Base-by-base conservation (phyloP, 92 coral and sea anemone species). In the Heteractis magnifica region DNA sequence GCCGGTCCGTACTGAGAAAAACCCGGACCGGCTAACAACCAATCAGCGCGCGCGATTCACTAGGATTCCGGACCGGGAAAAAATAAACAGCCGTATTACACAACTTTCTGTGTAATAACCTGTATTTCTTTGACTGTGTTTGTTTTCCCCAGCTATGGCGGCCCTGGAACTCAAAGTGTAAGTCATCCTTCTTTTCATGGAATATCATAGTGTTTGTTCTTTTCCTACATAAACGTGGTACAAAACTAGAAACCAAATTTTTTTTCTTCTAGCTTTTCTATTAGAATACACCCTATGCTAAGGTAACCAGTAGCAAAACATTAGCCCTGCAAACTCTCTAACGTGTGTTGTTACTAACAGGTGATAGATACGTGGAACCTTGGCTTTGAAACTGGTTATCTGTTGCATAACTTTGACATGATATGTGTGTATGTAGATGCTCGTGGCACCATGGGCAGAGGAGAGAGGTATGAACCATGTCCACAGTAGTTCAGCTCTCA, bases 361-460 rank as follows among this genome's bases (percentile, higher is more conserved):
- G 90, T 93, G 3, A 34, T 75, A 44, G 92, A 93, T 56, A 34
- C 79, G n/a, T 93, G 59, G 77, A 65, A 80, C 68, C 80, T 89
- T 49, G 91, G 91, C 16, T 90, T 55, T 81, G 87, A 86, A 71
- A 56, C 79, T 52, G 90, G 86, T 51, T 94, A 87, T 59, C 86
- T 94, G 79, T 91, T 89, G 52, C 87, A 90, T 58, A 96, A 90
- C 87, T 96, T 71, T 81, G 98, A 96, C 79, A 65, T 96, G 56
- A 90, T 96, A 56, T 90, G 94, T 10, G 97, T 92, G 10, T 86
- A 86, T 34, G 93, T 92, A 70, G 99, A 96, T 85, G 99, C 92
- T 11, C 91, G 99, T 48, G 99, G 99, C 58, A 96, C 99, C 23
- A 86, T 84, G 65, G 86, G 82, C 18, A 86, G 99, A 86, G 99